Percentiles rank a stretch among this genome's conserved stretches.
Conservation (phyloP, 2,888 invertebrate genomes). For the Beris chalybata region DNA sequence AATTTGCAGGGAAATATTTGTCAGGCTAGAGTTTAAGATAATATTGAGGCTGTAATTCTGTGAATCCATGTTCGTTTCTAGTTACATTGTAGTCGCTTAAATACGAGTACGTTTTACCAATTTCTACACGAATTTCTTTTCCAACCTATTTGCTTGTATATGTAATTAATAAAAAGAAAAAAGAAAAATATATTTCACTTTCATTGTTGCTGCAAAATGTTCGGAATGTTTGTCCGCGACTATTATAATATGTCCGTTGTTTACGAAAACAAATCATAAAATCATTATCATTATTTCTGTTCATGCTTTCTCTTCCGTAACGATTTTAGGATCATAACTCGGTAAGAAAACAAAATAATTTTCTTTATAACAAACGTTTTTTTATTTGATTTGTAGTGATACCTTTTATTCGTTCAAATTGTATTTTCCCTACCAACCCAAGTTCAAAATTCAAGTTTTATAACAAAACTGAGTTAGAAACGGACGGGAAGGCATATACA, state of each 20-base stretch:
- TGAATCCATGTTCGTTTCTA: too few species aligned
- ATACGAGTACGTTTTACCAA: too few species aligned
- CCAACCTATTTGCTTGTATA: too few species aligned
- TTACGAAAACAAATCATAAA: background rate
- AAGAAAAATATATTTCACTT: too few species aligned
- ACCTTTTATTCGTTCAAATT: background rate
- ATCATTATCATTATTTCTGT: constrained; percentile 40
- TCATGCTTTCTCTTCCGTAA: constrained; percentile 44
- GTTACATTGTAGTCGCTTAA: too few species aligned
- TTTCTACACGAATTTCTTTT: too few species aligned
- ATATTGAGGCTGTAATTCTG: too few species aligned
- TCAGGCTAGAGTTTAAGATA: too few species aligned
- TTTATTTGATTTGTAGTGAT: constrained; percentile 16
- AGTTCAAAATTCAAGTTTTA: background rate
- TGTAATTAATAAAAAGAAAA: too few species aligned
- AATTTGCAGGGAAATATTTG: too few species aligned
- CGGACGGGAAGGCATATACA: constrained; percentile 39
- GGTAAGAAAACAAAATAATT: constrained; percentile 34
- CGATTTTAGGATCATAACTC: constrained; percentile 35
- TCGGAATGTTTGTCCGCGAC: too few species aligned
- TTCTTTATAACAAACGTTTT: constrained; percentile 8
- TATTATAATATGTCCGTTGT: background rate
- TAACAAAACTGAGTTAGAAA: constrained; percentile 10
- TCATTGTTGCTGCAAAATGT: too few species aligned
- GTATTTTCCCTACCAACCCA: background rate